Evolutionary conservation across 2,797 vertebrate species (phyloP), one percentile per base, ranked within the genome.

Genomic region (Labroides dimidiatus): DNA sequence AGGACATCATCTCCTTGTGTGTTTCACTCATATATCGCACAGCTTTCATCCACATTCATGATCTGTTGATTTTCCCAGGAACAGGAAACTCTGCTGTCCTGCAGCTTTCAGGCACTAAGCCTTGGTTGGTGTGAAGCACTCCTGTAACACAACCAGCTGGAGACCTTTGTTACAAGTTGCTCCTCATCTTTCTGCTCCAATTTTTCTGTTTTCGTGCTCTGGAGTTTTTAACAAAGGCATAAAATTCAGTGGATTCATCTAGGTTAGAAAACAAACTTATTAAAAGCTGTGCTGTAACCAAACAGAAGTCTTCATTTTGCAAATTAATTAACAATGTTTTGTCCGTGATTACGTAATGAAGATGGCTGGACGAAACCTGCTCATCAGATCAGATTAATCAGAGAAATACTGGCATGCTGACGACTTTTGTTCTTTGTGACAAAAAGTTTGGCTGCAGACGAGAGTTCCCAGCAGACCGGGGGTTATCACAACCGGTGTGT

Each of bases 381-480:
- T 73, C 79, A 82, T 84, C 82, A 68, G 65, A 69, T 81, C 64
- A 64, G 49, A 60, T 64, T 27, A 55, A 61, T 47, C 47, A 30
- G 47, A 54, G 11, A 75, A 69, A 70, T 30, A 16, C 50, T 75
- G 79, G 17, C 24, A 13, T 43, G 64, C 63, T 78, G 57, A 58
- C 70, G 74, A 76, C 70, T 51, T 88, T 88, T 89, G 83, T 88
- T 72, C 74, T 78, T 62, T 21, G 11, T 44, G 51, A 84, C 83
- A 80, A 82, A 84, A 81, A 43, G 20, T 52, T 84, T 85, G 82
- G 82, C 85, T 39, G 48, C 43, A 23, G 80, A 59, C 5, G 16
- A 65, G 59, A 36, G 66, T 82, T 88, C 86, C 84, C 82, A 90
- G 66, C 66, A 77, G 55, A 64, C 5, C 44, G 0, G 10, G 4